Evolutionary conservation across 1,140 invertebrate genomes (phyloP).

Genomic region (Drosophila yakuba): DNA sequence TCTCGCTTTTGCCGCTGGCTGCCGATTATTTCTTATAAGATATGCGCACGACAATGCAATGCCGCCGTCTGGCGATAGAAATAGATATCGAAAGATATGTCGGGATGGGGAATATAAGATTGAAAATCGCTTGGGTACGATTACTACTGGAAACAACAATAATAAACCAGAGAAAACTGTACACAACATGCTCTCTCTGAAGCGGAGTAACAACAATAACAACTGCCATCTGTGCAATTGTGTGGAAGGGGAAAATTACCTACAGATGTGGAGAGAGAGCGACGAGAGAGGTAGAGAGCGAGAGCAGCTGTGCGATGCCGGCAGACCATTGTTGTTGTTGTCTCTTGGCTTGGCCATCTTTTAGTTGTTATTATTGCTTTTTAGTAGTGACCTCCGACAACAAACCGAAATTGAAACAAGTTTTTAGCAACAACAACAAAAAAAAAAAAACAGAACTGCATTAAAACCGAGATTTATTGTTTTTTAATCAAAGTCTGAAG

Average conservation of each 20-base stretch:
- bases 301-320: constrained; percentile 61
- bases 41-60: constrained; percentile 71
- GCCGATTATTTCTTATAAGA: constrained; percentile 40
- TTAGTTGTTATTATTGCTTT: constrained; percentile 44
- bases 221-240: no score
- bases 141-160: constrained; percentile 14
- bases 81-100: constrained; percentile 10
- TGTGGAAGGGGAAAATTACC: no score
- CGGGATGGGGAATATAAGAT: background rate
- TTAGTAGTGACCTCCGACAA: constrained; percentile 75
- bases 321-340: constrained; percentile 27
- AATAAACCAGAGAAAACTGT: constrained; percentile 75
- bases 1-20: constrained; percentile 7
- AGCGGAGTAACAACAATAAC: constrained; percentile 16
- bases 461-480: constrained; percentile 62
- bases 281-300: constrained; percentile 7
- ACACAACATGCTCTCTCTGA: constrained; percentile 28
- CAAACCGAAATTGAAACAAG: constrained; percentile 71
- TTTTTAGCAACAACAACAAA: constrained; percentile 50
- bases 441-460: constrained; percentile 25
- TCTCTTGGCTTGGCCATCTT: constrained; percentile 2
- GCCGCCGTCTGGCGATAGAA: constrained; percentile 33
- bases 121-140: background rate
- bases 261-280: constrained; percentile 4
- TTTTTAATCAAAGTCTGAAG: constrained; percentile 72